Percentiles rank a stretch among this genome's conserved stretches.
These are phyloP conservation scores for Meloe dianella DNA, from an alignment of 2,888 invertebrate species.

Conservation along the genomic window DNA sequence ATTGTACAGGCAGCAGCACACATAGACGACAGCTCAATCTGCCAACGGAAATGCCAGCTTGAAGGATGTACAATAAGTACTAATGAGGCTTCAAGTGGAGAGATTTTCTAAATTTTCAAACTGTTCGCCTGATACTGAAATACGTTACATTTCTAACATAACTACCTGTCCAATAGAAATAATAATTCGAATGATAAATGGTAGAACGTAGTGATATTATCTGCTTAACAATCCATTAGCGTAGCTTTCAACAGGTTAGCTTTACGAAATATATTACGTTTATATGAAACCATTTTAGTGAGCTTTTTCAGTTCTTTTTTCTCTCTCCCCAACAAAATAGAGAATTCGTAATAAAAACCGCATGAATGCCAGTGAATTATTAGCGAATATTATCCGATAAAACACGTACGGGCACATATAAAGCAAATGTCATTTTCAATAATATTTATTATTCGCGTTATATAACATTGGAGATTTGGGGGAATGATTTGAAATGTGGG, in stretches of 20 bases:
- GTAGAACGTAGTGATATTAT: constrained; percentile 37
- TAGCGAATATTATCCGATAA: background rate
- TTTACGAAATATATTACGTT: constrained; percentile 37
- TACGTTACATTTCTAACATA: constrained; percentile 10
- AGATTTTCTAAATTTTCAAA: background rate
- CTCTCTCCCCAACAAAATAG: background rate
- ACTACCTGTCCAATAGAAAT: constrained; percentile 27
- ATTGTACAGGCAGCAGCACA: too few species aligned
- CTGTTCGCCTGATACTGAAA: background rate
- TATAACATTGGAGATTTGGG: constrained; percentile 20
- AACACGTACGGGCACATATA: background rate
- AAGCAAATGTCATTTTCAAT: constrained; percentile 19
- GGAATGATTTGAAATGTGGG: constrained; percentile 18
- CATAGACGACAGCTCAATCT: background rate
- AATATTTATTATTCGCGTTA: constrained; percentile 29
- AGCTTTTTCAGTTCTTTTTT: background rate
- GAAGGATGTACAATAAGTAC: background rate
- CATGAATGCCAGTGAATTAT: background rate
- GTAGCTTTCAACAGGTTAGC: constrained; percentile 41
- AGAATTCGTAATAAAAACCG: background rate
- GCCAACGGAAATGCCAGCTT: background rate
- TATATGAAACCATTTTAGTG: constrained; percentile 24
- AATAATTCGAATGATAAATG: constrained; percentile 42
- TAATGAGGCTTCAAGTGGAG: background rate
- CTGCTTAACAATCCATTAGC: constrained; percentile 43